Base-by-base conservation (phyloP, 1,140 invertebrate species). In the Nasonia giraulti region DNA sequence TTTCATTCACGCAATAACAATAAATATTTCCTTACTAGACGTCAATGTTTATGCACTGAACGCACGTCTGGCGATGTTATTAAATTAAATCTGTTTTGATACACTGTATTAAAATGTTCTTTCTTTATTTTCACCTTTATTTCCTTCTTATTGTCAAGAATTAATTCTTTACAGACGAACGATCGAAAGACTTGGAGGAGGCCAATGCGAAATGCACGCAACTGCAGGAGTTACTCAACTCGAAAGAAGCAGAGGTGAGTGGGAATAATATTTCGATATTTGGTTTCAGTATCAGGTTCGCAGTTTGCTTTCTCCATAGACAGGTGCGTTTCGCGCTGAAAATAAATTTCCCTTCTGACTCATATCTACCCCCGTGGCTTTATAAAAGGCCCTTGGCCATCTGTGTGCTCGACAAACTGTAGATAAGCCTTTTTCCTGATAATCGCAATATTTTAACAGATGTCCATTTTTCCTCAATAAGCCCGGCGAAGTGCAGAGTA, bases 201-300 rank as follows among this genome's bases (percentile, higher is more conserved):
- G 93, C 93, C n/a, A 93, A 94, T 82, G 87, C 91, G 86, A 93
- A 91, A 84, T 94, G 94, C 83, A 93, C 93, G 82, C 93, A 95
- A 88, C 91, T 96, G 74, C 93, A 95, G 89, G 94, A 95, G 79
- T 90, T 94, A 86, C 94, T 95, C 69, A 93, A 92, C 75, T 92
- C 93, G 8, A 95, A 95, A 91, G 94, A 96, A 90, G 93, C 94
- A 14, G 95, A 96, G 93, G 95, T 96, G 87, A 94, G 92, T 91
- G 88, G 50, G 44, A 85, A 73, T 44, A 69, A 82, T 85, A 47
- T 83, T 85, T 37, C 86, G 76, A 77, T 77, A 14, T 17, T 74
- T 83, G 55, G 27, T 33, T 66, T 5, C 62, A 40, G 8, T 31
- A 17, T 66, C 3, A 7, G 3, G n/a, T 20, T 62, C 6, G 2